Base-by-base conservation (phyloP, 2,113 vertebrate species). In the Bubo bubo region DNA sequence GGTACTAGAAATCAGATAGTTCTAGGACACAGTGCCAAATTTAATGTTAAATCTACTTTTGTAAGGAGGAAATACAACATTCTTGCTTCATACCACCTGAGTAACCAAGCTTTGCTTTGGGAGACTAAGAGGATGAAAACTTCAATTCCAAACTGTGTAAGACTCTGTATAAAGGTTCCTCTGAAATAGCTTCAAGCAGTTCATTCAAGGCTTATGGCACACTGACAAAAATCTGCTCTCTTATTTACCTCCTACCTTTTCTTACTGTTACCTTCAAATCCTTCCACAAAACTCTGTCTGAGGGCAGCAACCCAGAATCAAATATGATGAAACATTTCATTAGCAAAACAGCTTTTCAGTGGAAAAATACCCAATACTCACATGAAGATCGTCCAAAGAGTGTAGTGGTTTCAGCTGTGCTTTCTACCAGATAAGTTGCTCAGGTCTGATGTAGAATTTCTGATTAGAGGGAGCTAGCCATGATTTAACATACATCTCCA, bases 1-100 rank as follows among this genome's bases (percentile, higher is more conserved):
- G 53, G 26, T 91, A 79, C 91, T 60, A 90, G 90, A 93, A 94
- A 86, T 43, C 49, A 94, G 47, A 68, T 64, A 86, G 35, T 52
- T 93, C 28, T 88, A 89, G 35, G 37, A 86, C 2, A 43, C 6
- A 88, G 91, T 67, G 59, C 47, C 53, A 73, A 84, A 92, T 88
- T 71, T 64, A 62, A 83, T 75, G 21, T 53, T 93, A 32, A 35
- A 76, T 37, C n/a, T 72, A 49, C 28, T 81, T 95, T 58, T 74
- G 14, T 52, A 52, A 67, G 20, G 32, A 68, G 27, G 37, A 97
- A 89, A 79, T 74, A 39, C 4, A 62, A 56, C 8, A 56, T 64
- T 93, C 39, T 75, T 0, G 0, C 27, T 74, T 79, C 66, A 74
- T 60, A 82, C 7, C 35, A 74, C 45, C 56, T 39, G 37, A 71